Evolutionary conservation across 2,113 vertebrate species (phyloP), one percentile per base, ranked within the genome.

Genomic region (Prunella himalayana): DNA sequence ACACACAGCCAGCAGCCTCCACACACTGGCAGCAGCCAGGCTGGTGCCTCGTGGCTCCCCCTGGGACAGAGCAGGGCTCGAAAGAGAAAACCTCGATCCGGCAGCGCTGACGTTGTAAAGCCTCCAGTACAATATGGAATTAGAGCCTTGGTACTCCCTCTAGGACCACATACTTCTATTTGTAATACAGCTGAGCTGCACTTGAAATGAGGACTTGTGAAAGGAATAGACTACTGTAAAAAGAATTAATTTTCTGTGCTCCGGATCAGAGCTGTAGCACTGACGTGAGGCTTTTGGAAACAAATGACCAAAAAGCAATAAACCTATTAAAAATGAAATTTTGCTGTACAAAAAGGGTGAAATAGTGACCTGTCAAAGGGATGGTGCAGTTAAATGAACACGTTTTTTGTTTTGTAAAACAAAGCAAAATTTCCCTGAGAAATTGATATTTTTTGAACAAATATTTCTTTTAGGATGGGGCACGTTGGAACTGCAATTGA

Each of bases 251-350:
- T 96, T 93, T 66, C 77, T 91, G 49, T 69, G n/a, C 54, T 93
- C 66, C 35, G 41, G 39, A 84, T 86, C 91, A 95, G 85, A 90
- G 75, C 44, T 1, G 13, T 54, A 79, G 82, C 83, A 64, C 65
- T 92, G 41, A 24, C 61, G 31, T 11, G n/a, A 94, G 66, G 64
- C n/a, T 41, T 78, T 87, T 37, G 44, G 81, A 96, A 93, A 73
- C 2, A 37, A 91, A 54, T 57, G 60, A 56, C 51, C 9, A 5
- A 88, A 94, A 87, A 96, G 88, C 42, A 94, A 91, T 53, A 95
- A 97, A 76, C 56, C 51, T 56, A 90, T 94, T 94, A 95, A 60
- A 96, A 92, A 86, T 80, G 93, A 97, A 90, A 54, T 92, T 94
- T 24, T 92, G 54, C 66, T 86, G 51, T 68, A 86, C 37, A 57